Base-by-base conservation (phyloP, 2,888 invertebrate species). In the Eupeodes luniger region DNA sequence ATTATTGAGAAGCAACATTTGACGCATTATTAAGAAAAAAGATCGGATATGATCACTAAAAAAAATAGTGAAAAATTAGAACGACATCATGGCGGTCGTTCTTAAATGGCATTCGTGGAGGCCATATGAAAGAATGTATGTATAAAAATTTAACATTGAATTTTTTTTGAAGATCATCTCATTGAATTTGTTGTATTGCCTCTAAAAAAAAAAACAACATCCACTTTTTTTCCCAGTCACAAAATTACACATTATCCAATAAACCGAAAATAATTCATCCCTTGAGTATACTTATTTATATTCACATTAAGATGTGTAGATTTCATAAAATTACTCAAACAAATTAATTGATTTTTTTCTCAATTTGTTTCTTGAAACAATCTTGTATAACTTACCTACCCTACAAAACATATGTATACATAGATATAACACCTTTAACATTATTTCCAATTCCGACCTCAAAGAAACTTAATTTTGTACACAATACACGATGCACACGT, bases 381-480 rank as follows among this genome's bases (percentile, higher is more conserved):
- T 57, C 44, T 27, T 64, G 12, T 64, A 47, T 5, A 40, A 40
- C 40, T 40, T 3, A 9, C 40, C 40, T 27, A 27, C 27, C 27
- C 27, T 27, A 27, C 1, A 27, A 27, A 40, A 40, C 36, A 7
- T 40, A 40, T 40, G 4, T 5, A 4, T 7, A 40, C 4, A 1
- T 40, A 40, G 1, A 40, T 5, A 11, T 34, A 55, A 51, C 36
- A 53, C 51, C 44, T 27, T 40, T 6, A 36, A 36, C 44, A 59
- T 9, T 66, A 49, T 49, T 19, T 36, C 14, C 19, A 53, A 40
- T 59, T 44, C n/a, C 34, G 36, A n/a, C 53, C 82, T 53, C 64
- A 47, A 57, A 59, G 83, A 79, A 79, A 11, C 16, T 36, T 62
- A 14, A 69, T 57, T 57, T 27, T 27, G 27, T 27, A 27, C 27